Conservation (phyloP, 1,140 invertebrate genomes). For the Drosophila grimshawi region DNA sequence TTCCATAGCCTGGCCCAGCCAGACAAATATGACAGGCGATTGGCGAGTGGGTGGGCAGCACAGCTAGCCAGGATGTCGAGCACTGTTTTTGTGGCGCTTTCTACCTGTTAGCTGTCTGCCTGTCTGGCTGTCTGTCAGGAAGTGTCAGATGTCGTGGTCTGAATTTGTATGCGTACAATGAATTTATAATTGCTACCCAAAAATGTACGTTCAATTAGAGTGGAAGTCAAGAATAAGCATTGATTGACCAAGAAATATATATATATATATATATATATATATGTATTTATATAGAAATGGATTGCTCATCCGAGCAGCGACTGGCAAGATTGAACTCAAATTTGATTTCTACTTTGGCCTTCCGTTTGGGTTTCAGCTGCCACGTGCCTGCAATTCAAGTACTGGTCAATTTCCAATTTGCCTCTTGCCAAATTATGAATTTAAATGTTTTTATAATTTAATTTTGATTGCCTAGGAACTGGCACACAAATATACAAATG, state of each 20-base stretch:
- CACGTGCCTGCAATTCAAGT: constrained; percentile 42
- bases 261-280: background rate
- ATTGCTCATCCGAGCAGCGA: background rate
- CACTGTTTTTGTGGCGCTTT: background rate
- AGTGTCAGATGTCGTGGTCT: constrained; percentile 25
- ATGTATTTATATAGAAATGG: background rate
- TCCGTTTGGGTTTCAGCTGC: constrained; percentile 1
- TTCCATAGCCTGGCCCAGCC: constrained; percentile 3
- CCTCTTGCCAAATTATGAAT: constrained; percentile 60
- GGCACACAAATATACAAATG: background rate
- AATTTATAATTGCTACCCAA: constrained; percentile 30
- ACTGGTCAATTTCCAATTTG: constrained; percentile 44
- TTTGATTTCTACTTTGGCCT: constrained; percentile 11
- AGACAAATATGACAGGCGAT: constrained; percentile 9
- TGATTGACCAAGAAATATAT: background rate
- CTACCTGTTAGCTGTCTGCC: background rate
- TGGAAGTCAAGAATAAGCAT: background rate
- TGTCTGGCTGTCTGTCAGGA: constrained; percentile 19
- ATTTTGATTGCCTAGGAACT: constrained; percentile 60
- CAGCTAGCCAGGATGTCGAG: constrained; percentile 5
- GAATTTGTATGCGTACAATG: constrained; percentile 3
- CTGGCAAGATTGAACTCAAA: constrained; percentile 1
- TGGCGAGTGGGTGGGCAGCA: background rate
- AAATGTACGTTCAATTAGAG: constrained; percentile 7
- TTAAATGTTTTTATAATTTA: constrained; percentile 64